Base-by-base conservation (phyloP, 2,113 vertebrate genomes). In the Calyptommatus sinebrachiatus region DNA sequence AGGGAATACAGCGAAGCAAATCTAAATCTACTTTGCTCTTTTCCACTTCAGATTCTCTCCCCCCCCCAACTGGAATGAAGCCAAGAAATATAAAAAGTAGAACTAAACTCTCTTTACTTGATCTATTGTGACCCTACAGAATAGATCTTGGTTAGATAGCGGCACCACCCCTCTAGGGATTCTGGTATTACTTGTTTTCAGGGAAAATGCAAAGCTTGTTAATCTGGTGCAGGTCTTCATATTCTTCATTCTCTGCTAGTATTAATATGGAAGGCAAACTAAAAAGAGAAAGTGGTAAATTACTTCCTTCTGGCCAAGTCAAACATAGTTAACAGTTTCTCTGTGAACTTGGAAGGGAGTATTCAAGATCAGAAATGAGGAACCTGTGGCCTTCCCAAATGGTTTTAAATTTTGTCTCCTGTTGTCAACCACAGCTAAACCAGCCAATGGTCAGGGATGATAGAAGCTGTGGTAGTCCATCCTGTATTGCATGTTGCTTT, bases 231-330 rank as follows among this genome's bases (percentile, higher is more conserved):
- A 67, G 28, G 48, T 68, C 65, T 31, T 77, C 28, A 57, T 21
- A 2, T 18, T 26, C 48, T 26, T 77, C 28, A 26, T 29, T 53
- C 48, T 48, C 28, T 69, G 20, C 46, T 77, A 31, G 18, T 22
- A n/a, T 14, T 77, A 67, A 77, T 24, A 67, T 53, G 76, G n/a
- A 29, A 68, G 31, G 46, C 65, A 67, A 48, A 76, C 26, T 66
- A 41, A 48, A 65, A n/a, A 48, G 6, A 63, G 20, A 28, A 10
- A 48, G 4, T 46, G 8, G 12, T 16, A 63, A 57, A 77, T 14
- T 77, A 48, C 21, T 68, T 67, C 21, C 22, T 77, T 53, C 63
- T 68, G 63, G 6, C 14, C 67, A 28, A 35, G 48, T 21, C 63
- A 53, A 28, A 53, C 24, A 12, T 21, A 77, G 28, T 21, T 29